These are phyloP conservation scores for Rhadina sibilatrix DNA, from an alignment of 2,113 vertebrate species.

Conservation along the genomic window DNA sequence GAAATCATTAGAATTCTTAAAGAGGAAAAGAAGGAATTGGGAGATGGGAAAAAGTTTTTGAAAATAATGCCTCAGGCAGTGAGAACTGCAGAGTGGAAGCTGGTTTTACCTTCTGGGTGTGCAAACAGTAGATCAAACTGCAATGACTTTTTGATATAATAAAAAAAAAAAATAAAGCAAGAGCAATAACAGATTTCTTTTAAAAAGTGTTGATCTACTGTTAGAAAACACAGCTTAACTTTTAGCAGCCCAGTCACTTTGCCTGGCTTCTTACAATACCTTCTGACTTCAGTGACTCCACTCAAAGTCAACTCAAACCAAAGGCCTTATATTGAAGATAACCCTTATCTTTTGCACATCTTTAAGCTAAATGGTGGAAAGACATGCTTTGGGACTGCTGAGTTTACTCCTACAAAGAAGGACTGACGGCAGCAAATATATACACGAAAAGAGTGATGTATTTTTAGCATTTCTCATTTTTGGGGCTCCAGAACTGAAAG, in stretches of 20 bases:
- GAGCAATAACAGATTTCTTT: not conserved
- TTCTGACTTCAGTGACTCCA: not conserved
- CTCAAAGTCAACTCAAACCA: not conserved
- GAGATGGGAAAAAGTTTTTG: not conserved
- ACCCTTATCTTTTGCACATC: not conserved
- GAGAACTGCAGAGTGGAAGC: not conserved
- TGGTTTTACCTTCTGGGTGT: not conserved
- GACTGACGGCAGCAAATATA: fast-evolving
- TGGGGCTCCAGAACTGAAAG: not conserved
- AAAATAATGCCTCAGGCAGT: not conserved
- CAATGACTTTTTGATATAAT: not conserved
- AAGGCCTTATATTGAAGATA: not conserved
- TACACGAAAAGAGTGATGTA: fast-evolving
- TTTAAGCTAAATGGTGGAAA: not conserved
- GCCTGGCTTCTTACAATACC: not conserved
- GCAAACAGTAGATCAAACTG: not conserved
- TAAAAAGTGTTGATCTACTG: not conserved
- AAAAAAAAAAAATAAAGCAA: not conserved
- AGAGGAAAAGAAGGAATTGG: not conserved
- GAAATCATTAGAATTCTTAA: not conserved
- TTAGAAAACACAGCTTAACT: not conserved
- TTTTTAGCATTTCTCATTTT: not conserved
- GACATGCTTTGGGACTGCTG: not conserved
- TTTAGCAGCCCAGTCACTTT: not conserved
- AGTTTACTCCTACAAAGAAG: not conserved